Conservation (phyloP, 2,113 vertebrate genomes). For the Lepisosteus osseus region DNA sequence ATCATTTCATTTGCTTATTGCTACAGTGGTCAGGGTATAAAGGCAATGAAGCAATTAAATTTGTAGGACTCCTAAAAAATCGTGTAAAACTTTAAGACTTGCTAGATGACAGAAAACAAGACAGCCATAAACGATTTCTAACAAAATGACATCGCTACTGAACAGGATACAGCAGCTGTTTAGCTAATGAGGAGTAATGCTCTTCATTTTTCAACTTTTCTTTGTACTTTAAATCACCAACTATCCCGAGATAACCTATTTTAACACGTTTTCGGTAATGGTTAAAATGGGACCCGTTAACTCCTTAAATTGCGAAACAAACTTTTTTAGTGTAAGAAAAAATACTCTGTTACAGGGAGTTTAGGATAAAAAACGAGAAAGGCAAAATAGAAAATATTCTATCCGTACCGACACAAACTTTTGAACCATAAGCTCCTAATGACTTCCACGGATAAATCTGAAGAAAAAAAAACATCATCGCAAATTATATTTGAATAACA, state of each 20-base stretch:
- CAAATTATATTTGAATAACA: too few species aligned
- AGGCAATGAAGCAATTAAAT: slow-evolving; percentile 14
- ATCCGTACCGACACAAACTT: too few species aligned
- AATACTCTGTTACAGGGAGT: background rate
- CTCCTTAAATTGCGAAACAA: background rate
- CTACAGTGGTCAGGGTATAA: background rate
- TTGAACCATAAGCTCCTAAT: too few species aligned
- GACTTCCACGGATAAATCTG: too few species aligned
- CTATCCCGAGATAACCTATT: slow-evolving; percentile 12
- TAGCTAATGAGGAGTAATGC: slow-evolving; percentile 8
- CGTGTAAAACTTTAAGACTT: slow-evolving; percentile 12
- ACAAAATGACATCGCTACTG: slow-evolving; percentile 20
- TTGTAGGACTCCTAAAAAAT: background rate
- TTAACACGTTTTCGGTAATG: slow-evolving; percentile 11
- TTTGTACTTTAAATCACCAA: slow-evolving; percentile 25
- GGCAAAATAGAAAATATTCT: too few species aligned
- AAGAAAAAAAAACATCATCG: too few species aligned
- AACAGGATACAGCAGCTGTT: slow-evolving; percentile 15
- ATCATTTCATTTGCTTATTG: background rate
- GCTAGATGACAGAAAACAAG: slow-evolving; percentile 24
- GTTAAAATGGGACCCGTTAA: slow-evolving; percentile 2
- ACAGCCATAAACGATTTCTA: slow-evolving; percentile 12
- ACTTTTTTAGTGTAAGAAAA: background rate
- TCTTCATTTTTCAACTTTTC: background rate
- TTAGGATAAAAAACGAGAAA: too few species aligned